phyloP scores from a whole-genome alignment of 2,797 vertebrate species.

The Sparidentex hasta region DNA sequence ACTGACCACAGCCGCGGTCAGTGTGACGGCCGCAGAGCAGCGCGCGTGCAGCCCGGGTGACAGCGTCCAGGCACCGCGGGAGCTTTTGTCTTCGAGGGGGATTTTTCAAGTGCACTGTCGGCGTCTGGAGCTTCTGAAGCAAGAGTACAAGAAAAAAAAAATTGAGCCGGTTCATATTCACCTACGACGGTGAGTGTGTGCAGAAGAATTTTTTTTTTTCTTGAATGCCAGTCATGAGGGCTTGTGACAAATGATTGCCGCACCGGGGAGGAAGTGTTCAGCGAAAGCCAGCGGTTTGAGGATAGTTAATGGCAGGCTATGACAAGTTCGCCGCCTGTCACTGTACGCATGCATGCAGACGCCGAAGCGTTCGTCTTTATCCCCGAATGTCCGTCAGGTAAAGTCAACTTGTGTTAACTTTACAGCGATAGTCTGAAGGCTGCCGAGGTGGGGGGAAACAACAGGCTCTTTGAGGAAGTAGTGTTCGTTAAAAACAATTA shows the following conservation, averaged over 20 bases:
- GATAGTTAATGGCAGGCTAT: constrained; percentile 46
- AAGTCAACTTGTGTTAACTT: constrained; percentile 75
- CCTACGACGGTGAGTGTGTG: constrained; percentile 74
- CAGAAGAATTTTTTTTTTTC: constrained; percentile 25
- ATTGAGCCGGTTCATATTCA: constrained; percentile 62
- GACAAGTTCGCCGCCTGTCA: constrained; percentile 74
- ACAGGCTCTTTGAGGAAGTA: neutral
- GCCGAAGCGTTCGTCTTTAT: constrained; percentile 10
- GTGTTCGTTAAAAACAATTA: constrained; percentile 22
- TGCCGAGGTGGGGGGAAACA: neutral
- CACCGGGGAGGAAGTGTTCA: neutral
- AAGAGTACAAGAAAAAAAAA: constrained; percentile 37
- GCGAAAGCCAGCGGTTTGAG: constrained; percentile 24
- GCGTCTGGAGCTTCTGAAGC: constrained; percentile 71
- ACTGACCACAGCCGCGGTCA: constrained; percentile 74
- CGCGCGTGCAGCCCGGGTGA: constrained; percentile 41
- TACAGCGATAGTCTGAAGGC: neutral
- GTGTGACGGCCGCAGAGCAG: constrained; percentile 54
- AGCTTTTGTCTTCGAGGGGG: constrained; percentile 79
- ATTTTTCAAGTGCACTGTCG: constrained; percentile 70
- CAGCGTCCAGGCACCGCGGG: constrained; percentile 52
- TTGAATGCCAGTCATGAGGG: constrained; percentile 23
- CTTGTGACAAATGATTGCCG: constrained; percentile 21
- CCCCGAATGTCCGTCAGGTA: neutral
- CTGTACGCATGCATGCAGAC: constrained; percentile 23